Evolutionary conservation across 1,140 invertebrate genomes (phyloP).

Genomic region (Drosophila lacteicornis): DNA sequence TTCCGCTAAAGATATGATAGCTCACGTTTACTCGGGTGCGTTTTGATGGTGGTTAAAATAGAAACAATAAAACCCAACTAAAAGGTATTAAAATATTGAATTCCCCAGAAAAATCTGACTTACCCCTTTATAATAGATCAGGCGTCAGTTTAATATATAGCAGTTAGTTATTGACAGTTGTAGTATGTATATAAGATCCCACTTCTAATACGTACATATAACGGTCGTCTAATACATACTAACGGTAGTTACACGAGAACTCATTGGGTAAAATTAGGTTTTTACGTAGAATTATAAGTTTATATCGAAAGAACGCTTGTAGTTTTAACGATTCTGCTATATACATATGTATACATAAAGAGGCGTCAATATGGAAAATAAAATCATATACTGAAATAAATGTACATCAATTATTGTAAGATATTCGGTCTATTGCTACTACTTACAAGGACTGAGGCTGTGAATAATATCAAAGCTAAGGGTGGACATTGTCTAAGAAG

Average conservation of each 20-base stretch:
- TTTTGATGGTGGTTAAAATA: neutral
- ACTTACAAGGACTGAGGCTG: neutral
- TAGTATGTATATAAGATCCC: too few species aligned
- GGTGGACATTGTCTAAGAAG: conserved; percentile 4
- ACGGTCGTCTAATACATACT: too few species aligned
- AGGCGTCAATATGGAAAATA: too few species aligned
- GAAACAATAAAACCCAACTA: too few species aligned
- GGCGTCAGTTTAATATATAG: too few species aligned
- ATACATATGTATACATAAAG: neutral
- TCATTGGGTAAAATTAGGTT: too few species aligned
- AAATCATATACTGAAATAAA: neutral
- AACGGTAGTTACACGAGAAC: too few species aligned
- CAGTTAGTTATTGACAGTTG: too few species aligned
- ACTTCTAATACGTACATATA: too few species aligned
- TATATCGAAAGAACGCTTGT: too few species aligned
- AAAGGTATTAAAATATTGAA: neutral
- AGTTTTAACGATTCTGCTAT: too few species aligned
- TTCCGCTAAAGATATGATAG: conserved; percentile 9
- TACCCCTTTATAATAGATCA: neutral
- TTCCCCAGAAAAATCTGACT: neutral
- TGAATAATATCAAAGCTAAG: neutral
- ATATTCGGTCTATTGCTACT: neutral
- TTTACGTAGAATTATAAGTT: too few species aligned
- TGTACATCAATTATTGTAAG: neutral
- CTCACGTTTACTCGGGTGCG: conserved; percentile 17